Evolutionary conservation across 2,113 vertebrate genomes (phyloP), one percentile per base, ranked within the genome.

Genomic region (Pelobates fuscus): DNA sequence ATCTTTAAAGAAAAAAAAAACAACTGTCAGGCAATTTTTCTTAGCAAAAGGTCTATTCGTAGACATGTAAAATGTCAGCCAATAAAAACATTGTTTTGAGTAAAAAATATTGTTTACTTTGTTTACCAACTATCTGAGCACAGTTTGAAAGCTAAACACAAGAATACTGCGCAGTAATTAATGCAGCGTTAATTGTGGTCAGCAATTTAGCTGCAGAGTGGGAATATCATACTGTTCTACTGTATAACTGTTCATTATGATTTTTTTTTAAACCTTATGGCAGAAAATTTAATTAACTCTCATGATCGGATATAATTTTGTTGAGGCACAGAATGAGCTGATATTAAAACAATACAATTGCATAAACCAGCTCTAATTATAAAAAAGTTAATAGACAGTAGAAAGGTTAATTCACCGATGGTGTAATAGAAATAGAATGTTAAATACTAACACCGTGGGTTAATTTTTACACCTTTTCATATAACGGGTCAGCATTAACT

Each of bases 241-340:
- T 49, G 44, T 49, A 49, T 18, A 5, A 18, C 17, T 49, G 44
- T 49, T 49, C 44, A 49, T 49, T 49, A 49, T 49, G 12, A 49
- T 49, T 49, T 49, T 14, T n/a, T 49, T 49, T 17, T 11, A 49
- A 49, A 49, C 44, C 44, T 14, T 49, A 17, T 49, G 44, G 44
- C 44, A 49, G 44, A 49, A 49, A 49, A 49, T 49, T 37, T 49
- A 49, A 49, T 49, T 49, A 49, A 3, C 44, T 49, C 44, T 49
- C 12, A 14, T 49, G 44, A 49, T 49, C 15, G 44, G 44, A 18
- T 49, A 49, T 17, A 5, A 18, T 49, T 18, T 49, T 14, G 8
- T 49, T 18, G 44, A 49, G 44, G 44, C 44, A 49, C 44, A 49
- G 15, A 49, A 49, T 17, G 44, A 14, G 15, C 12, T 49, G 44